Base-by-base conservation (phyloP, 2,797 vertebrate species). In the Semotilus atromaculatus region DNA sequence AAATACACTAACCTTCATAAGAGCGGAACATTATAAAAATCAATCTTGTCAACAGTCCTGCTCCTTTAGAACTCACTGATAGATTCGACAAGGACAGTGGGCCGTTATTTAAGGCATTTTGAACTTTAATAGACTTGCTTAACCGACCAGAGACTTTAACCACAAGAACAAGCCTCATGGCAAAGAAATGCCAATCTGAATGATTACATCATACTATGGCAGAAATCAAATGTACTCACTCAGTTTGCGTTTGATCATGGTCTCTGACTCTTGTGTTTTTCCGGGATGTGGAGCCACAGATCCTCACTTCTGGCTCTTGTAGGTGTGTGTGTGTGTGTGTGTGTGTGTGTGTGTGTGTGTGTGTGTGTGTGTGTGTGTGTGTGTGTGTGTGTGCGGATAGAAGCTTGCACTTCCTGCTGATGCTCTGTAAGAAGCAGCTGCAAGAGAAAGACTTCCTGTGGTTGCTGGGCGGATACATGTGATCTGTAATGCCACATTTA, bases 181-280 rank as follows among this genome's bases (percentile, higher is more conserved):
- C 38, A 64, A 18, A 82, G 55, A 48, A 18, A 60, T 45, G n/a
- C 29, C 19, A 14, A 8, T 40, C 36, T 72, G n/a, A 82, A 72
- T 51, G 40, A 75, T 66, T 21, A n/a, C 45, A 31, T 11, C 29
- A 48, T 11, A 43, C 40, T 43, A 53, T 40, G 21, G 6, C 16
- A 21, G n/a, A 83, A 67, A 4, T 58, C 81, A 58, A 75, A n/a
- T 29, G 5, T 91, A 95, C 94, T 95, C 89, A 95, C 95, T 91
- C 26, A 95, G 89, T 90, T 92, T 95, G 40, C 89, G 87, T 38
- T 91, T 51, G 60, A 92, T 93, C 94, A 95, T 95, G 89, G 58
- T 93, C 90, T 70, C 60, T 18, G 73, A 34, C 16, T 82, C n/a
- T 11, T 51, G 43, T 67, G 40, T 79, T 67, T 80, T 85, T 71